Conservation (phyloP, 2,797 vertebrate species). For the Sardinella longiceps region DNA sequence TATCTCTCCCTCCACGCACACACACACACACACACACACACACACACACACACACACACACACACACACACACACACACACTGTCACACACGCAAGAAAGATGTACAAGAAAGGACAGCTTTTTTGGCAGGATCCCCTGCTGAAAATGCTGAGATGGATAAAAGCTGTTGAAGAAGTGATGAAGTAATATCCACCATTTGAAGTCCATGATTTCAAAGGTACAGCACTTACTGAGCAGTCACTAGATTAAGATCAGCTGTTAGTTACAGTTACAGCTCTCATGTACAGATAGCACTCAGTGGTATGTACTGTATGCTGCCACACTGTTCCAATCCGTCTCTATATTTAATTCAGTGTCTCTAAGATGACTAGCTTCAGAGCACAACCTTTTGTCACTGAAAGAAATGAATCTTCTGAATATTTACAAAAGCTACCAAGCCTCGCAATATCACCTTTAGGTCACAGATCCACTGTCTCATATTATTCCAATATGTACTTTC, state of each 20-base stretch:
- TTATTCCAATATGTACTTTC: constrained; percentile 3
- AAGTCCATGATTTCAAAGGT: neutral
- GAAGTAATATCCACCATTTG: neutral
- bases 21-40: too few species aligned
- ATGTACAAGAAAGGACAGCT: neutral
- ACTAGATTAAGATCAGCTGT: neutral
- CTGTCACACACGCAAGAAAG: neutral
- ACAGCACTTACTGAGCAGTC: neutral
- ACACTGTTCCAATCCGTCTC: neutral
- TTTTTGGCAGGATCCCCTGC: constrained; percentile 1
- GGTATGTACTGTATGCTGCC: neutral
- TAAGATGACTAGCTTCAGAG: neutral
- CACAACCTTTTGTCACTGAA: neutral
- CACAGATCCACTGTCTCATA: neutral
- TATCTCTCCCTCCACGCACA: too few species aligned
- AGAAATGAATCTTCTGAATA: neutral
- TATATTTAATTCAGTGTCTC: neutral
- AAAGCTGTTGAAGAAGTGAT: neutral
- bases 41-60: neutral
- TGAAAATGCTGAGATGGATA: constrained; percentile 1
- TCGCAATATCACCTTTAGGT: neutral
- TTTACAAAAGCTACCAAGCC: neutral
- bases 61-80: neutral
- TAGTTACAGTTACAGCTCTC: neutral
- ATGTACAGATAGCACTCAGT: neutral